Percentiles rank a stretch among this genome's conserved stretches.
phyloP scores from a whole-genome alignment of 2,113 vertebrate genomes.

The Ptyas mucosa region DNA sequence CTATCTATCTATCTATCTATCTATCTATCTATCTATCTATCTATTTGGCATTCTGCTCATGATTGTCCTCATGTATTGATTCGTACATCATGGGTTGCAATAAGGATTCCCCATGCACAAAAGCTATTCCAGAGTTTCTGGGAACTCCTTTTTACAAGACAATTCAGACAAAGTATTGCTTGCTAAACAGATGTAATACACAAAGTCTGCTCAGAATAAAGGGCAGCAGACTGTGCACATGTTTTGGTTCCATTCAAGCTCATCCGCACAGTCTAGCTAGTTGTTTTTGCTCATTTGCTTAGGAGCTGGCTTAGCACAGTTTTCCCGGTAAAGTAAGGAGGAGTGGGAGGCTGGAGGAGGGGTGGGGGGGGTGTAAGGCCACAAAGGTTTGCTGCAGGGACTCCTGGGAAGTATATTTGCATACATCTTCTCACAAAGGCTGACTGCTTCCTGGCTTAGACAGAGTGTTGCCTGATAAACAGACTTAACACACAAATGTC shows the following conservation, averaged over 20 bases:
- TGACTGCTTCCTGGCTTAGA: constrained; percentile 79
- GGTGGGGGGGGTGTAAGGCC: constrained; percentile 35
- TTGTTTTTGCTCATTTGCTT: constrained; percentile 67
- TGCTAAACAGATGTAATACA: constrained; percentile 71
- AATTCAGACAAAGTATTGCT: constrained; percentile 66
- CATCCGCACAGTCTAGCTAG: constrained; percentile 64
- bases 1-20: too few species aligned
- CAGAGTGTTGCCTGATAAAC: constrained; percentile 80
- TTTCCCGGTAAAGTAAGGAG: constrained; percentile 67
- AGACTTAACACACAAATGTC: constrained; percentile 79
- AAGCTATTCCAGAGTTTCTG: constrained; percentile 45
- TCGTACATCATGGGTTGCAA: neutral
- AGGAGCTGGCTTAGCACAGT: constrained; percentile 64
- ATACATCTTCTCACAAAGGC: constrained; percentile 76
- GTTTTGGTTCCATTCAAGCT: constrained; percentile 66
- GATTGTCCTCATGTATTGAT: neutral
- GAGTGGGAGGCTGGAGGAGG: constrained; percentile 19
- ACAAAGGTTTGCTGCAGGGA: constrained; percentile 65
- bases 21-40: too few species aligned
- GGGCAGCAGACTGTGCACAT: constrained; percentile 69
- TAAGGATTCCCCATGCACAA: constrained; percentile 7
- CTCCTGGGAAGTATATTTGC: constrained; percentile 75
- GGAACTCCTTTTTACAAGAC: constrained; percentile 60
- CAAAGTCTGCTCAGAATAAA: constrained; percentile 68
- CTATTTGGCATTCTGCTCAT: constrained; percentile 6